A percentile compares a stretch with the other conserved stretches of the same genome.
Conservation (phyloP, 2,797 vertebrate species). For the Crax fasciolata region DNA sequence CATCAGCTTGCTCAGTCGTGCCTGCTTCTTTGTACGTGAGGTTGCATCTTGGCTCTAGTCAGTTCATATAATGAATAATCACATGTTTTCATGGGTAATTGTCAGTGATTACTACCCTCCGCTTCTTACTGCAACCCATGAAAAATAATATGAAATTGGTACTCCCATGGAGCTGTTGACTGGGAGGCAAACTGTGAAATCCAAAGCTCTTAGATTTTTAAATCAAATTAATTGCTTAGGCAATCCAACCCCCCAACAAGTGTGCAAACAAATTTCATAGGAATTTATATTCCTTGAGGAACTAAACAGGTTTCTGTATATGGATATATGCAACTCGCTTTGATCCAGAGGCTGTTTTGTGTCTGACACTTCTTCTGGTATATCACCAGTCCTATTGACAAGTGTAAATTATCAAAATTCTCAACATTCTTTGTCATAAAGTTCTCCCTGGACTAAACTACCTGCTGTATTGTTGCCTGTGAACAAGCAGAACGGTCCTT, state of each 20-base stretch:
- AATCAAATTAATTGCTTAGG: neutral
- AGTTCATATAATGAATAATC: neutral
- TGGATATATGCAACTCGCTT: neutral
- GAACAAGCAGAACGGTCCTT: neutral
- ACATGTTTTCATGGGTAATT: fast-evolving
- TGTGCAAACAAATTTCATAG: neutral
- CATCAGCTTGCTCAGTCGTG: fast-evolving
- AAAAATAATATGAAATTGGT: neutral
- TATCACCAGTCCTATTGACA: neutral
- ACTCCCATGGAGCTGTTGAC: neutral
- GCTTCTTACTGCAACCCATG: neutral
- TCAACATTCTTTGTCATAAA: neutral
- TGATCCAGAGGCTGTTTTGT: neutral
- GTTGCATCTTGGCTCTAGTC: neutral
- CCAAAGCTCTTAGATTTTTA: neutral
- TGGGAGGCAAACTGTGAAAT: neutral
- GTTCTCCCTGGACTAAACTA: neutral
- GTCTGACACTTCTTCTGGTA: neutral
- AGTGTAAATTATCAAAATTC: neutral
- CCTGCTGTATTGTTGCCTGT: neutral
- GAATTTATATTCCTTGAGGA: neutral
- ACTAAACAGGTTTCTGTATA: neutral
- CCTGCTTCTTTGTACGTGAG: neutral
- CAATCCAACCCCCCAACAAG: neutral
- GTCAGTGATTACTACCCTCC: neutral